Evolutionary conservation across 2,888 invertebrate genomes (phyloP).

Genomic region (Hemicrepidius hirtus): DNA sequence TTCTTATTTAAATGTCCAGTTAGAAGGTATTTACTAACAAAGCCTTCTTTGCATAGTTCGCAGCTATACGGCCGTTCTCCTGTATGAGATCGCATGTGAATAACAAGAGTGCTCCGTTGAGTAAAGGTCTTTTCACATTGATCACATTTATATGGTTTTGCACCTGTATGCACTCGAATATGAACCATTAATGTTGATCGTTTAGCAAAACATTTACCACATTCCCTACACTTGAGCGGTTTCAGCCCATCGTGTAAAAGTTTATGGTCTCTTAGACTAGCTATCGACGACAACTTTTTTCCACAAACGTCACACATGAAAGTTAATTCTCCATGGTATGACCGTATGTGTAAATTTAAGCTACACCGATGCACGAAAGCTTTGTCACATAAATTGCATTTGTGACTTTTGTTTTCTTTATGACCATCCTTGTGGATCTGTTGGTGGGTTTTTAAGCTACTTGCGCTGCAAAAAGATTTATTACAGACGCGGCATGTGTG

Average conservation of each 20-base stretch:
- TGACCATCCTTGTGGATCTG: slow-evolving; percentile 22
- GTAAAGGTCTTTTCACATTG: slow-evolving; percentile 74
- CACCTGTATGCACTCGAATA: slow-evolving; percentile 74
- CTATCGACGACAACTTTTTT: slow-evolving; percentile 64
- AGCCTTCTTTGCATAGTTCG: slow-evolving; percentile 56
- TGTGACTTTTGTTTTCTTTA: slow-evolving; percentile 63
- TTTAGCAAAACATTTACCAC: slow-evolving; percentile 73
- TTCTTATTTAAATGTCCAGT: slow-evolving; percentile 52
- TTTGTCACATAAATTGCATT: slow-evolving; percentile 54
- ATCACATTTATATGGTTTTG: slow-evolving; percentile 73
- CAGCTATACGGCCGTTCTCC: slow-evolving; percentile 70
- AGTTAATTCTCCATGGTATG: slow-evolving; percentile 60
- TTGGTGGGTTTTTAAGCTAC: background rate
- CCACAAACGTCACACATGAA: slow-evolving; percentile 66
- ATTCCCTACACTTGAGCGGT: slow-evolving; percentile 74
- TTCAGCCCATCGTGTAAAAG: slow-evolving; percentile 67
- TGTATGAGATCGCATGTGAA: slow-evolving; percentile 62
- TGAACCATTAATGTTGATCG: slow-evolving; percentile 73
- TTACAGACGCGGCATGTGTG: slow-evolving; percentile 65
- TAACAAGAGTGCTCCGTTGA: slow-evolving; percentile 71
- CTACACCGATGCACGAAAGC: slow-evolving; percentile 49
- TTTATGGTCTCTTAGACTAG: slow-evolving; percentile 64
- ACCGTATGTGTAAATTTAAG: slow-evolving; percentile 63
- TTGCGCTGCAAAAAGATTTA: slow-evolving; percentile 62
- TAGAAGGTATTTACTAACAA: slow-evolving; percentile 56